Conservation (phyloP, 2,113 vertebrate genomes). For the Ictalurus furcatus region DNA sequence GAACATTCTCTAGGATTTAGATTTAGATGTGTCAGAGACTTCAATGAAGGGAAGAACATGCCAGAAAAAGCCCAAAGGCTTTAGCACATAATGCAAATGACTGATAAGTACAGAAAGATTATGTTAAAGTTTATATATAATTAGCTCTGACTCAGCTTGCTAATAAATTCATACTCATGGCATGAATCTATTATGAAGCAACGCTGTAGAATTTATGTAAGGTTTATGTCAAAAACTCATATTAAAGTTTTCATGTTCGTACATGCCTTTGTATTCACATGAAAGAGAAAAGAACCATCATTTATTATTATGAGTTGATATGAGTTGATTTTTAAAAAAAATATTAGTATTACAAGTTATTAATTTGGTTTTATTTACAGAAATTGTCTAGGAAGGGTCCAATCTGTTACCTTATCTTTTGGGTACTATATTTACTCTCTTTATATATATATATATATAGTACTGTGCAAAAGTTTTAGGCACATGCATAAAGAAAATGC, state of each 20-base stretch:
- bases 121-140: not conserved
- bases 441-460: no score
- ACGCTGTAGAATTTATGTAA: not conserved
- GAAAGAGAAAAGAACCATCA: not conserved
- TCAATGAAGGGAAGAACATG: not conserved
- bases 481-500: no score
- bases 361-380: no score
- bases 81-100: not conserved
- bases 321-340: no score
- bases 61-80: not conserved
- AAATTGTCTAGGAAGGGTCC: no score
- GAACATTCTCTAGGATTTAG: not conserved
- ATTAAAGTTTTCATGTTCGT: not conserved
- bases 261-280: not conserved
- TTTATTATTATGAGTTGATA: not conserved
- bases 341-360: no score
- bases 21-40: not conserved
- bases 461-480: no score
- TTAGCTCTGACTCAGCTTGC: not conserved
- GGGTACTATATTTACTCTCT: no score
- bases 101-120: not conserved
- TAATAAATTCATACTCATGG: not conserved
- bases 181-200: not conserved
- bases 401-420: no score
- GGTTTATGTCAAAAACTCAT: not conserved